phyloP scores from a whole-genome alignment of 2,797 vertebrate species.

The Parauchenoglanis punctatus region DNA sequence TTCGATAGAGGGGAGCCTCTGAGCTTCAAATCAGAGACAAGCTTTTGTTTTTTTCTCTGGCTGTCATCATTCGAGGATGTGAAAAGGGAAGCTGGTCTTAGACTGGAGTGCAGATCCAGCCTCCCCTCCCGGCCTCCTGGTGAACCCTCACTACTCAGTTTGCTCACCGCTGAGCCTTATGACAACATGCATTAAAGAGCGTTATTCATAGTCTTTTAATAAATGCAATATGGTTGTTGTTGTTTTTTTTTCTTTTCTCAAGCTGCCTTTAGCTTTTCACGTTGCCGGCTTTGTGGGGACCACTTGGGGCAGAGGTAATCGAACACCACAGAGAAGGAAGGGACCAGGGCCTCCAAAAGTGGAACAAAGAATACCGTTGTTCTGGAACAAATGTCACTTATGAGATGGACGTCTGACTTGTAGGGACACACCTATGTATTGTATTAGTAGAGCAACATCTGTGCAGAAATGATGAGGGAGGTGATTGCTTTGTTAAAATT shows the following conservation, averaged over 20 bases:
- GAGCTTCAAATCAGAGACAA: slow-evolving; percentile 35
- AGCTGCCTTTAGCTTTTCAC: slow-evolving; percentile 45
- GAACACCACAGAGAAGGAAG: slow-evolving; percentile 57
- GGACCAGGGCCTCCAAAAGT: slow-evolving; percentile 30
- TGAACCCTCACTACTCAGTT: slow-evolving; percentile 43
- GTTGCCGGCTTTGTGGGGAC: slow-evolving; percentile 51
- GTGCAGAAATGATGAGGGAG: slow-evolving; percentile 60
- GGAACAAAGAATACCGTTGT: slow-evolving; percentile 68
- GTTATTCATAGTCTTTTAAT: slow-evolving; percentile 63
- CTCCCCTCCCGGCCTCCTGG: slow-evolving; percentile 32
- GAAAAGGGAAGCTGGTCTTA: slow-evolving; percentile 32
- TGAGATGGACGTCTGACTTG: slow-evolving; percentile 21
- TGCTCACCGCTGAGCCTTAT: slow-evolving; percentile 42
- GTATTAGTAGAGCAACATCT: slow-evolving; percentile 39
- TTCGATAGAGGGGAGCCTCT: slow-evolving; percentile 12
- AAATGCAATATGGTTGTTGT: slow-evolving; percentile 59
- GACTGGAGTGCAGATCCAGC: slow-evolving; percentile 27
- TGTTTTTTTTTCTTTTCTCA: slow-evolving; percentile 47
- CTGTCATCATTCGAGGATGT: slow-evolving; percentile 18
- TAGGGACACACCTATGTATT: slow-evolving; percentile 60
- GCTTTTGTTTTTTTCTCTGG: slow-evolving; percentile 32
- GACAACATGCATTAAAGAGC: slow-evolving; percentile 53
- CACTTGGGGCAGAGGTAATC: slow-evolving; percentile 64
- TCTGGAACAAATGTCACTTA: slow-evolving; percentile 64
- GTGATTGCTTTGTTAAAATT: slow-evolving; percentile 63